Percentiles rank a stretch among this genome's conserved stretches.
These are phyloP conservation scores for Silurus aristotelis DNA, from an alignment of 2,797 vertebrate species.

Conservation along the genomic window DNA sequence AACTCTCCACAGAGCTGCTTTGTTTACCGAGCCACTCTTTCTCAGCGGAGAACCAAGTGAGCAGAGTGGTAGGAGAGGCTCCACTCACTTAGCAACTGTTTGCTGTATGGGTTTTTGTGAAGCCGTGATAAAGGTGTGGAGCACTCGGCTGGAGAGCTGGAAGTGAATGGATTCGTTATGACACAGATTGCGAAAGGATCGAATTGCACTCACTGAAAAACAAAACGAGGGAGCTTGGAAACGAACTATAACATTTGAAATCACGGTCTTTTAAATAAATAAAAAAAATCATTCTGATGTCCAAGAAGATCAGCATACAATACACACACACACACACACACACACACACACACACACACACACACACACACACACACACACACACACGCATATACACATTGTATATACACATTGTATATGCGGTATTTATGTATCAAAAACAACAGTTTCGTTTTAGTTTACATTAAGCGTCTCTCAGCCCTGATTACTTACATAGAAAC, in stretches of 20 bases:
- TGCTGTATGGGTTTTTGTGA: conserved; percentile 29
- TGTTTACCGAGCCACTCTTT: conserved; percentile 43
- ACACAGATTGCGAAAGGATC: conserved; percentile 15
- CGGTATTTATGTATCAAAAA: too few species aligned
- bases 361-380: too few species aligned
- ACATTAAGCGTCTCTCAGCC: not conserved
- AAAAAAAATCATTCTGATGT: not conserved
- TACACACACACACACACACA: too few species aligned
- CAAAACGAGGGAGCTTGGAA: not conserved
- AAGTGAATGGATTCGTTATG: conserved; percentile 26
- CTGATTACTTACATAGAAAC: not conserved
- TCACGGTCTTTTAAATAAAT: not conserved
- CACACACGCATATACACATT: too few species aligned
- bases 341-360: too few species aligned
- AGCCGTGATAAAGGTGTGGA: conserved; percentile 25
- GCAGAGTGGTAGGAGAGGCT: conserved; percentile 37
- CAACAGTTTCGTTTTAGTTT: not conserved
- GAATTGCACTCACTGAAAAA: not conserved
- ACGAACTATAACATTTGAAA: not conserved
- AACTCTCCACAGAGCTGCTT: conserved; percentile 44
- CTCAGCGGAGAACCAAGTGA: conserved; percentile 19
- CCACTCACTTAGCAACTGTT: conserved; percentile 31
- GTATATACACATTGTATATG: too few species aligned
- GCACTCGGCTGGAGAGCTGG: conserved; percentile 38
- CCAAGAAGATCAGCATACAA: too few species aligned